Evolutionary conservation across 2,888 invertebrate genomes (phyloP), one percentile per base, ranked within the genome.

Genomic region (Ochlodes sylvanus): DNA sequence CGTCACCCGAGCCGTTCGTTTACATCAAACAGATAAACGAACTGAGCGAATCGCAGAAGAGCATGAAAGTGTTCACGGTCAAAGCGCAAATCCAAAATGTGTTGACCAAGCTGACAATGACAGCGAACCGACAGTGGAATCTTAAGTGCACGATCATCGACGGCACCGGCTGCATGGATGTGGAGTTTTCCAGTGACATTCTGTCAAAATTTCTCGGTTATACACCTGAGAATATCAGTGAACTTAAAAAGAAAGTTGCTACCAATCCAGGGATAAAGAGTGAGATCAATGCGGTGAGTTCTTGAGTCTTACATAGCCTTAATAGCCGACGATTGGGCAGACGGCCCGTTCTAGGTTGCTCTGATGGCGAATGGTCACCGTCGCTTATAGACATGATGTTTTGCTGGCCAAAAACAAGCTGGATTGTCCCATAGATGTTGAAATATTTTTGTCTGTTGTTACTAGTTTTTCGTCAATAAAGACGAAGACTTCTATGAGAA

Each of bases 61-160:
- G 72, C 1, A 90, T 89, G 0, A 93, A 88, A 67, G 91, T 88
- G 27, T 94, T 93, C 69, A 94, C 85, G 72, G 92, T 96, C 0
- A 94, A 94, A 77, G 95, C 92, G 0, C 94, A 94, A 77, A 94
- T 95, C 66, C 88, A 94, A 77, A 89, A 85, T 61, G 80, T 95
- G 15, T 75, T 94, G 7, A 93, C 94, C 7, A 95, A 94, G 76
- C 80, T 96, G 70, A 87, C 89, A 0, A 90, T 94, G 1, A 86
- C 88, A 14, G 92, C 94, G 71, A 86, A 90, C 0, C n/a, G 10
- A 9, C 87, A 84, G 0, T 96, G 95, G 94, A 88, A 88, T 76
- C 83, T 96, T 34, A 92, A 89, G 66, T 94, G 95, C 70, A 92
- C 90, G 9, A 84, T 96, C 57, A 88, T 90, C 7, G 96, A 96